These are phyloP conservation scores for Callipepla californica DNA, from an alignment of 2,113 vertebrate species.

Conservation along the genomic window DNA sequence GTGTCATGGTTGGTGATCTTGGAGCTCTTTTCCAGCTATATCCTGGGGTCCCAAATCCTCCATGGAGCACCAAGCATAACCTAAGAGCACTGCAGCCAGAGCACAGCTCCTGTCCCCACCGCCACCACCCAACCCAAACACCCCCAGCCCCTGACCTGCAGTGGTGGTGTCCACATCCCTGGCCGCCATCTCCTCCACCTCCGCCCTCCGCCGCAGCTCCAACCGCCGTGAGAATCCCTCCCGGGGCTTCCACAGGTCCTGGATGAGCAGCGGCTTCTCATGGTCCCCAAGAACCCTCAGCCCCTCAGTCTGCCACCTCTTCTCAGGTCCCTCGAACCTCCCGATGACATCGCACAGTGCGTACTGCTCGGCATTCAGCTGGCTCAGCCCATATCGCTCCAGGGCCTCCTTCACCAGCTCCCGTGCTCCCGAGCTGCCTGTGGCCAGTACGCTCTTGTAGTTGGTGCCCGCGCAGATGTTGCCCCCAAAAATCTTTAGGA, in stretches of 20 bases:
- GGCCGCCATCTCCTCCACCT: slow-evolving; percentile 90
- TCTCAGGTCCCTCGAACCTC: slow-evolving; percentile 79
- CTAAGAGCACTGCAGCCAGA: not conserved
- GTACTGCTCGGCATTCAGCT: slow-evolving; percentile 79
- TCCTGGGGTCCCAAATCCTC: not conserved
- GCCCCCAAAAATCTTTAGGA: slow-evolving; percentile 95
- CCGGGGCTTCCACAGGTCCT: slow-evolving; percentile 94
- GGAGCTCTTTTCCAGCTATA: not conserved
- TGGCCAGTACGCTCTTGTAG: slow-evolving; percentile 96
- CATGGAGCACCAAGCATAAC: accelerated
- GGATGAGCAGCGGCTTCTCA: slow-evolving; percentile 92
- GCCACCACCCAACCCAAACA: not conserved
- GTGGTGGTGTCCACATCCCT: slow-evolving; percentile 93
- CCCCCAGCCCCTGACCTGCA: slow-evolving; percentile 81
- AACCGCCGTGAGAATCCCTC: slow-evolving; percentile 93
- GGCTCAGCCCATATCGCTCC: slow-evolving; percentile 91
- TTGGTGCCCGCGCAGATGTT: slow-evolving; percentile 91
- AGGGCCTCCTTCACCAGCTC: slow-evolving; percentile 95
- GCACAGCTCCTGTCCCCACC: not conserved
- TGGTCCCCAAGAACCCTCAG: slow-evolving; percentile 89
- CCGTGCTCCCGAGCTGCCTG: slow-evolving; percentile 85
- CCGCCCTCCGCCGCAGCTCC: slow-evolving; percentile 87
- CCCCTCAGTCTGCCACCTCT: slow-evolving; percentile 86
- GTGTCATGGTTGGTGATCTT: not conserved
- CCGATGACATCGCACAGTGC: slow-evolving; percentile 94